A percentile compares a stretch with the other conserved stretches of the same genome.
Conservation (phyloP, 2,888 invertebrate species). For the Macrophya alboannulata region DNA sequence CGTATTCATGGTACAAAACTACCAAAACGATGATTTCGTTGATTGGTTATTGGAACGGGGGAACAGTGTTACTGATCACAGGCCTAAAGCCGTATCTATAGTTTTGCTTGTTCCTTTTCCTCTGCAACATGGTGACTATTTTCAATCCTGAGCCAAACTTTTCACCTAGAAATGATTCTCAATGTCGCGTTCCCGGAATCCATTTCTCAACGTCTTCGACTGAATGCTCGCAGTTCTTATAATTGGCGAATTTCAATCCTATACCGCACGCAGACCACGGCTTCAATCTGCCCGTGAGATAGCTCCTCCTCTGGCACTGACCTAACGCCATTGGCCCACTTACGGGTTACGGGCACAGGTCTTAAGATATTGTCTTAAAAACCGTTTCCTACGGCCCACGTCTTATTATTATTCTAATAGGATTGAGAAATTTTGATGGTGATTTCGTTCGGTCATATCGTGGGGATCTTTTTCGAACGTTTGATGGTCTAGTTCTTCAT, state of each 20-base stretch:
- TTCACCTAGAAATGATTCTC: not conserved
- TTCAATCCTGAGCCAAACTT: not conserved
- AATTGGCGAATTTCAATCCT: not conserved
- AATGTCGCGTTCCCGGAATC: not conserved
- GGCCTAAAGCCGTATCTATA: not conserved
- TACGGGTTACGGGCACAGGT: conserved; percentile 35
- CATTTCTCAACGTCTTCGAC: not conserved
- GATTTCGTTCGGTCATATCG: not conserved
- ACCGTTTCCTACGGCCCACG: not conserved
- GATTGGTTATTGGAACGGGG: not conserved
- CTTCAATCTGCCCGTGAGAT: conserved; percentile 50
- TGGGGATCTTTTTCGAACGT: not conserved
- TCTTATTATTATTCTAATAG: not conserved
- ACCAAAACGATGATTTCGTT: not conserved
- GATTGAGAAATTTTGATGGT: not conserved
- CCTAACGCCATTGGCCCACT: conserved; percentile 57
- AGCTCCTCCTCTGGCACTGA: conserved; percentile 54
- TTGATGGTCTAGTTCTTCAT: not conserved
- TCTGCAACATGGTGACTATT: not conserved
- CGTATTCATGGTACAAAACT: not conserved
- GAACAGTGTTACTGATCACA: conserved; percentile 51
- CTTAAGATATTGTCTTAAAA: not conserved
- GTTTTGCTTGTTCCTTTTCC: not conserved
- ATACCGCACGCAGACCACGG: not conserved
- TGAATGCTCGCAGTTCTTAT: not conserved